phyloP scores from a whole-genome alignment of 2,797 vertebrate species.

The Poliocrania exsul region DNA sequence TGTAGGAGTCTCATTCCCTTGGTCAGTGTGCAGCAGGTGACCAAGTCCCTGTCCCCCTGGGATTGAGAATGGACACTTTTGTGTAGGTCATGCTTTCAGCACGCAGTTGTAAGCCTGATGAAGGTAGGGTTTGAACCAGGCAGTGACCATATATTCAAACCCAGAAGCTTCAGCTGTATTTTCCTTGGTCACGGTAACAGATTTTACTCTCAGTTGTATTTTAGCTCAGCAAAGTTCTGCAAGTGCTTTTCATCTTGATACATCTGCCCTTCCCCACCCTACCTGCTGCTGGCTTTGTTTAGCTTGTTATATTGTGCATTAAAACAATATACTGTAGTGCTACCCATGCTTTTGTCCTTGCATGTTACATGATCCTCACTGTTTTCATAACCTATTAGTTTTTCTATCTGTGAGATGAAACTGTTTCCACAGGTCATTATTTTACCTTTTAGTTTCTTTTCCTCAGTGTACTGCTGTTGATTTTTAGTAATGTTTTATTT shows the following conservation, averaged over 20 bases:
- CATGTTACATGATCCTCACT: background rate
- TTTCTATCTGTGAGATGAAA: background rate
- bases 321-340: background rate
- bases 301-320: background rate
- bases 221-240: background rate
- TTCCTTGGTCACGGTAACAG: background rate
- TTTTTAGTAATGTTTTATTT: background rate
- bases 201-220: background rate
- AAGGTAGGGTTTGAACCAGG: background rate
- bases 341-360: background rate
- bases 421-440: background rate
- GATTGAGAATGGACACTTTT: background rate
- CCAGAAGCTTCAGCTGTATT: background rate
- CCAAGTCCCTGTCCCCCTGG: background rate
- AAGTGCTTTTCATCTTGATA: background rate
- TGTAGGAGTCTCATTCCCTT: background rate
- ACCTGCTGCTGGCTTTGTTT: background rate
- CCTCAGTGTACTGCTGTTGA: background rate
- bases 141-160: background rate
- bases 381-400: background rate
- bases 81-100: background rate
- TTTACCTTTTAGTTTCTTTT: background rate
- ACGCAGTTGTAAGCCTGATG: background rate
- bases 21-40: fast-evolving
- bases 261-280: fast-evolving